A percentile compares a stretch with the other conserved stretches of the same genome.
Conservation (phyloP, 2,888 invertebrate genomes). For the Formica aserva region DNA sequence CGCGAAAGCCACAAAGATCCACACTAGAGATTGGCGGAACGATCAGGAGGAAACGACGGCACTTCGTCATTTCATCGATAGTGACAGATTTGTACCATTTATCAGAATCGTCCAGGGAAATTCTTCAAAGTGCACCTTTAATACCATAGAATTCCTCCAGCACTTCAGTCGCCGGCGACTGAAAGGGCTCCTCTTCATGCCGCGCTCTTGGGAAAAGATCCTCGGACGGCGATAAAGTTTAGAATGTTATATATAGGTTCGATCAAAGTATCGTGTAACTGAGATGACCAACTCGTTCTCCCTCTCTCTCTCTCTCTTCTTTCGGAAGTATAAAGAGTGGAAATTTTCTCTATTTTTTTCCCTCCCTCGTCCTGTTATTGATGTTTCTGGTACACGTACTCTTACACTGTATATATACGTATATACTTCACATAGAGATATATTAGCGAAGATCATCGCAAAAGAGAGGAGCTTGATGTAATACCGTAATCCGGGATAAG, state of each 20-base stretch:
- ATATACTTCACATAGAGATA: conserved; percentile 15
- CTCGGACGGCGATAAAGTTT: conserved; percentile 44
- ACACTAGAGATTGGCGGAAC: neutral
- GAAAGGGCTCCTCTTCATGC: neutral
- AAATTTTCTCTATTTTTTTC: neutral
- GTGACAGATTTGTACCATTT: conserved; percentile 41
- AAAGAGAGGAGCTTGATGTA: conserved; percentile 19
- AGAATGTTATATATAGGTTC: conserved; percentile 59
- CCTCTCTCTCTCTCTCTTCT: neutral
- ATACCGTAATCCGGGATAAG: conserved; percentile 43
- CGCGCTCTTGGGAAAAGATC: conserved; percentile 22
- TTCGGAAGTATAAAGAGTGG: neutral
- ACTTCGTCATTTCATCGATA: conserved; percentile 36
- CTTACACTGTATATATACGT: neutral
- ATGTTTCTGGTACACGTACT: neutral
- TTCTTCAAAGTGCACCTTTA: conserved; percentile 38
- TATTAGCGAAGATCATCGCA: conserved; percentile 17
- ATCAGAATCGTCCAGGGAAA: conserved; percentile 35
- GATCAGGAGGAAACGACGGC: neutral
- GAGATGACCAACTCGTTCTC: neutral
- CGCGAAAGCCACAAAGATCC: conserved; percentile 22
- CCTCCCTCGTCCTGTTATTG: neutral
- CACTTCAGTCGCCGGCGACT: conserved; percentile 21
- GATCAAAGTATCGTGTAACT: conserved; percentile 44
- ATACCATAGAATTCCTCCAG: conserved; percentile 20